A percentile compares a stretch with the other conserved stretches of the same genome.
These are phyloP conservation scores for Oenanthe melanoleuca DNA, from an alignment of 2,113 vertebrate genomes.

Conservation along the genomic window DNA sequence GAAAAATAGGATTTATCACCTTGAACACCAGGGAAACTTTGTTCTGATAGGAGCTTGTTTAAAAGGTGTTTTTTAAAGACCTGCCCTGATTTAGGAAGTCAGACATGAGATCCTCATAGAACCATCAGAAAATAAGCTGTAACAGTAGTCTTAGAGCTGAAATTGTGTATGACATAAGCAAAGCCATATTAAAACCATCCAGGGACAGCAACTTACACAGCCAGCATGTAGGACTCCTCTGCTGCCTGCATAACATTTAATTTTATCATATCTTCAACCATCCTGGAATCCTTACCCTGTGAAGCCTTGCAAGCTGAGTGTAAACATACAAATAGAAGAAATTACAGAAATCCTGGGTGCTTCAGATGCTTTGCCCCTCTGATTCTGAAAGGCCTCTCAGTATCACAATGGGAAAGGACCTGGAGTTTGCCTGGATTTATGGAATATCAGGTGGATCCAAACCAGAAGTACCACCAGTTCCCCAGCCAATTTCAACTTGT, in stretches of 20 bases:
- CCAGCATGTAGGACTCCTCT: background rate
- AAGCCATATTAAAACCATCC: background rate
- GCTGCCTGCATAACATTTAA: background rate
- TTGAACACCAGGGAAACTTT: background rate
- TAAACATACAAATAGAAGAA: background rate
- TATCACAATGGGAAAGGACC: background rate
- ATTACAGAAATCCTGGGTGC: background rate
- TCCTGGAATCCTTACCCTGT: background rate
- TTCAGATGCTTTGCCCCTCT: fast-evolving
- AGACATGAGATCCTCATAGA: background rate
- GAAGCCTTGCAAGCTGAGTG: background rate
- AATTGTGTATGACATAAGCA: background rate
- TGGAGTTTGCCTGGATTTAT: background rate
- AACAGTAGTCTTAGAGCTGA: background rate
- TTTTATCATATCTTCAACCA: background rate
- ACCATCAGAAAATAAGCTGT: background rate
- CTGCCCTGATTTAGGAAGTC: background rate
- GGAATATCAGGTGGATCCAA: background rate
- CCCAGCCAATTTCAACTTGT: fast-evolving
- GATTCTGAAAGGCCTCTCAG: background rate
- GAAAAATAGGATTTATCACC: background rate
- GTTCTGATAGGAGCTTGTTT: background rate
- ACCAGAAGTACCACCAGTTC: fast-evolving
- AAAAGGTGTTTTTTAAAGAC: background rate
- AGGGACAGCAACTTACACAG: background rate